These are phyloP conservation scores for Sinhomidia bicolor DNA, from an alignment of 2,888 invertebrate species.

Conservation along the genomic window DNA sequence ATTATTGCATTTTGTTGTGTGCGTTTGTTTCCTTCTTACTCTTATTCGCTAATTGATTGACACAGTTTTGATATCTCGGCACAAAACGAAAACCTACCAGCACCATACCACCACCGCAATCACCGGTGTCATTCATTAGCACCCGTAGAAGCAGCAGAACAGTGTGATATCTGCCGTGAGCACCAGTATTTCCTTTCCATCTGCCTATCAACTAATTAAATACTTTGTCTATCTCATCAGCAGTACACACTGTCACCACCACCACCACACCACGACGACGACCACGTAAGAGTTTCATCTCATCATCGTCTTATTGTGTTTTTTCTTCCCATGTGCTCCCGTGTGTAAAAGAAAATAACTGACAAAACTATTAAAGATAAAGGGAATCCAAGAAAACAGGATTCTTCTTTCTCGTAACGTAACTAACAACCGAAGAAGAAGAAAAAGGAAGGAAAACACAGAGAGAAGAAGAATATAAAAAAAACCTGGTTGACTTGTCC, in stretches of 20 bases:
- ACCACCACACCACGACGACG: slow-evolving; percentile 28
- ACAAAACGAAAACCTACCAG: background rate
- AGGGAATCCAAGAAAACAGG: slow-evolving; percentile 57
- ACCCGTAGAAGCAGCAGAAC: slow-evolving; percentile 14
- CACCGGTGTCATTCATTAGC: slow-evolving; percentile 63
- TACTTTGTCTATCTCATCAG: slow-evolving; percentile 37
- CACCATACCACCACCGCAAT: background rate
- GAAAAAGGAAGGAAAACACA: slow-evolving; percentile 26
- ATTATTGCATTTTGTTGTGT: background rate
- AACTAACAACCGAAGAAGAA: slow-evolving; percentile 48
- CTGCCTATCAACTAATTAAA: slow-evolving; percentile 44
- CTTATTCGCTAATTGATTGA: slow-evolving; percentile 71
- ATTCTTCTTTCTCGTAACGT: slow-evolving; percentile 46
- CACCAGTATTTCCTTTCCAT: slow-evolving; percentile 38
- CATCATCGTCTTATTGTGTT: background rate
- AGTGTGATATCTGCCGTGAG: slow-evolving; percentile 42
- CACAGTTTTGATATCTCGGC: slow-evolving; percentile 67
- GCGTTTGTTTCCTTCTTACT: background rate
- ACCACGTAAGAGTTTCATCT: too few relatives aligned
- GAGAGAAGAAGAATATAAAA: too few relatives aligned
- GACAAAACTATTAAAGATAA: slow-evolving; percentile 67
- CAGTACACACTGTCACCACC: slow-evolving; percentile 11
- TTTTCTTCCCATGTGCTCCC: slow-evolving; percentile 31
- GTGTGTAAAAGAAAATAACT: slow-evolving; percentile 52
- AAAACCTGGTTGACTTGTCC: slow-evolving; percentile 62